Evolutionary conservation across 2,113 vertebrate species (phyloP), one percentile per base, ranked within the genome.

Genomic region (Zapornia atra): DNA sequence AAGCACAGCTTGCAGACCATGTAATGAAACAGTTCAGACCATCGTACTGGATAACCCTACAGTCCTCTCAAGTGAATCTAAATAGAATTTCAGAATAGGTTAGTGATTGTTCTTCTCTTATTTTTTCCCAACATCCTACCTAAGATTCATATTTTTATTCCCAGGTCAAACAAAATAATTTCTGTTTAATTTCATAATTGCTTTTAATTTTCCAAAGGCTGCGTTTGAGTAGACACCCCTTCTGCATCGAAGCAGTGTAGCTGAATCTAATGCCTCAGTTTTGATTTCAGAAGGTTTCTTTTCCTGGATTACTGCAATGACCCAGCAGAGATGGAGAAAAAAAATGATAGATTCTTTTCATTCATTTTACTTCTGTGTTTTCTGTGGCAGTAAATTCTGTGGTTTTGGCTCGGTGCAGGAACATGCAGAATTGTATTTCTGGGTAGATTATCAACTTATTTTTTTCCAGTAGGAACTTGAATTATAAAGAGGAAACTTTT

Each of bases 401-500:
- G 85, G 82, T 54, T 96, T 96, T 86, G 72, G 72, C 92, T 86
- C 0, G 0, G 22, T 75, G 15, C 51, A 83, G 46, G 50, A 90
- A 78, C 79, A 88, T 76, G 69, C 65, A 91, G 86, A 86, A 92
- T 88, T 91, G 64, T 78, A 84, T 93, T 97, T 95, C 88, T 92
- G 57, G 33, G 72, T 94, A 79, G 82, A 88, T 94, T 96, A 88
- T 88, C 63, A 92, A 86, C 79, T 88, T 93, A 11, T 17, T 96
- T 94, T 42, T 90, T 94, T 87, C 54, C 79, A 91, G 64, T 76
- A 92, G 86, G 86, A 95, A 71, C 79, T 91, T 42, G 16, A 86
- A 94, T 91, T 93, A 79, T 94, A 92, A 95, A 95, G 85, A 90
- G 46, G 79, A 89, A 95, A 96, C 92, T 97, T 96, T 59, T 96